Percentiles rank a stretch among this genome's conserved stretches.
These are phyloP conservation scores for Poecile montanus DNA, from an alignment of 2,797 vertebrate genomes.

Conservation along the genomic window DNA sequence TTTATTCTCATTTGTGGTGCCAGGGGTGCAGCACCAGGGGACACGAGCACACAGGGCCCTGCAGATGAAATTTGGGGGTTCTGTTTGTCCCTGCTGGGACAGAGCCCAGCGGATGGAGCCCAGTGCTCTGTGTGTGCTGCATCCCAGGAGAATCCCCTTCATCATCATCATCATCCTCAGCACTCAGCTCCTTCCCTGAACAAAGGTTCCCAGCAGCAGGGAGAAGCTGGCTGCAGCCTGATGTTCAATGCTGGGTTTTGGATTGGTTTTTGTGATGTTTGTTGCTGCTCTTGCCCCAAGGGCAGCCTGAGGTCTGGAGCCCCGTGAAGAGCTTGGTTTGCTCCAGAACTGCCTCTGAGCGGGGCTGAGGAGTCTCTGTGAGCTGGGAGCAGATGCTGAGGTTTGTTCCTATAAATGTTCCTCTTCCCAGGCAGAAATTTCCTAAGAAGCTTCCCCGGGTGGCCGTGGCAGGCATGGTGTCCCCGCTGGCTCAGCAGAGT, in stretches of 20 bases:
- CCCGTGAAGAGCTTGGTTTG: constrained; percentile 37
- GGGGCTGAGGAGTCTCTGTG: constrained; percentile 18
- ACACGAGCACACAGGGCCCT: rapidly evolving
- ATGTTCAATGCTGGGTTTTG: neutral
- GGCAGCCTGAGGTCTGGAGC: constrained; percentile 31
- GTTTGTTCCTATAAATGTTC: constrained; percentile 55
- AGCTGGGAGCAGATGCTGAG: constrained; percentile 60
- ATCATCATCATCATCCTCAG: neutral
- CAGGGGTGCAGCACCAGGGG: rapidly evolving
- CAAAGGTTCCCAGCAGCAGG: neutral
- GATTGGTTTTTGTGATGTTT: neutral
- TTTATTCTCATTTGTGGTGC: rapidly evolving
- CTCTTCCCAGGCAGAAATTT: constrained; percentile 31
- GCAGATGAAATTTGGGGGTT: neutral
- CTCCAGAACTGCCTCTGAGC: constrained; percentile 48
- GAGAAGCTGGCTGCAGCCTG: neutral
- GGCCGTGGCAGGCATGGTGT: neutral
- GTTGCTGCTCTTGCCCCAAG: constrained; percentile 28
- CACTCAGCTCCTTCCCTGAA: rapidly evolving
- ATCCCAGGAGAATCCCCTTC: neutral
- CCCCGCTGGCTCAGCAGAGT: neutral
- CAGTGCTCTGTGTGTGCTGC: neutral
- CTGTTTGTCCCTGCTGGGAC: neutral
- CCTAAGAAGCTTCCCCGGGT: neutral
- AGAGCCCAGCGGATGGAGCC: neutral